Evolutionary conservation across 2,113 vertebrate species (phyloP).

Genomic region (Salvator merianae): DNA sequence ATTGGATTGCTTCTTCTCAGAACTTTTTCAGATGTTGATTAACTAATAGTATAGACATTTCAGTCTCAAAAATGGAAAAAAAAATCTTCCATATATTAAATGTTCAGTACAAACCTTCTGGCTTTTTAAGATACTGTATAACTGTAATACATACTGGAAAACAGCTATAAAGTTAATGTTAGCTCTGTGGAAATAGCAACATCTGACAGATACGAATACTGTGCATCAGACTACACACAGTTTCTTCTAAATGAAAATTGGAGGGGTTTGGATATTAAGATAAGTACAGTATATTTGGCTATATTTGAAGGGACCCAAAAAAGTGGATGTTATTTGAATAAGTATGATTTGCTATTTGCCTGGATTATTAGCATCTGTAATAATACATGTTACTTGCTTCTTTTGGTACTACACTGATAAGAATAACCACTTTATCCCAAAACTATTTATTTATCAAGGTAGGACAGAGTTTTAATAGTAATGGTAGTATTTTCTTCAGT

Average conservation of each 20-base stretch:
- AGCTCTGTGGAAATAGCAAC: neutral
- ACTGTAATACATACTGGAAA: neutral
- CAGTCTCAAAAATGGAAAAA: neutral
- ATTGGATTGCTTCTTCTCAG: neutral
- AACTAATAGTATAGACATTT: neutral
- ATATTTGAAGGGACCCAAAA: too few species aligned
- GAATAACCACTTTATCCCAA: neutral
- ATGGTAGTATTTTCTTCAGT: neutral
- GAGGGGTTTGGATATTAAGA: neutral
- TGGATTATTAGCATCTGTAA: neutral
- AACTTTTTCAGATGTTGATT: neutral
- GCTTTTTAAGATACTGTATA: neutral
- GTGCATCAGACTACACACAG: neutral
- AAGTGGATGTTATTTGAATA: neutral
- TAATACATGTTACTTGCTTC: neutral
- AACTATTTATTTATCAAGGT: neutral
- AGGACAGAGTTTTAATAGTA: neutral
- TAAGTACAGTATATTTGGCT: too few species aligned
- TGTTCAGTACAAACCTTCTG: neutral
- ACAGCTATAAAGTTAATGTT: neutral
- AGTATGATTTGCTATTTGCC: neutral
- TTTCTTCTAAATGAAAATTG: neutral
- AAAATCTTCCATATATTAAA: neutral
- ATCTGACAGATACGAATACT: neutral
- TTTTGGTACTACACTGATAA: neutral